Evolutionary conservation across 2,888 invertebrate genomes (phyloP), one percentile per base, ranked within the genome.

Genomic region (Anthoptus insignis): DNA sequence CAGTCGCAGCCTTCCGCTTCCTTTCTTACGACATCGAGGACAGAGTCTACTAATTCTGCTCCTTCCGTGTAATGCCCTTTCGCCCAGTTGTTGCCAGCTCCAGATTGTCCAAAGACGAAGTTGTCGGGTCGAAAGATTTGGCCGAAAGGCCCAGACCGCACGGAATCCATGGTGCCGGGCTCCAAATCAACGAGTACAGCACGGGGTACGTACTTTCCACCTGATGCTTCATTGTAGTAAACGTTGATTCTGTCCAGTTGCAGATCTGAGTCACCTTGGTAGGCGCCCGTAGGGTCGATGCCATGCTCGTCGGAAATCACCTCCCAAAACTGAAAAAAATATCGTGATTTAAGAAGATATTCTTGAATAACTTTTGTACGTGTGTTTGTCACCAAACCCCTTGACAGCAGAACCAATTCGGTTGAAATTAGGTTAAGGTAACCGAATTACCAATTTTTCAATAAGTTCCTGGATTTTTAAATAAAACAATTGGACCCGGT

Each of bases 211-310:
- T 90, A 91, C 71, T 90, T 91, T 59, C 93, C 88, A n/a, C 90
- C 93, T 5, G 91, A 82, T 0, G 95, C 96, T 81, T 96, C 96
- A 78, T 96, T 96, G 91, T 95, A 97, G 85, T 96, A 97, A 19
- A 97, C 97, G 78, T 96, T 96, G 78, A 97, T 96, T 69, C 97
- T 93, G 84, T 97, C 96, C 54, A 97, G 86, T 80, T 97, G 97
- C 13, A 97, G 93, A 76, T 96, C 96, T 5, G 95, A 95, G 82
- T 96, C 95, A 9, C 96, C 96, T 73, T 94, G 93, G 83, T 95
- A 96, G 14, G 81, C 80, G 37, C 90, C 90, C 27, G 82, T 83
- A 8, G 88, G 77, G 71, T 89, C 89, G 68, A 90, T 89, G 49
- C 89, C 89, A 63, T 89, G 89, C 74, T 89, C 89, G 49, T 89